Evolutionary conservation across 2,113 vertebrate species (phyloP).

Genomic region (Eolophus roseicapilla): DNA sequence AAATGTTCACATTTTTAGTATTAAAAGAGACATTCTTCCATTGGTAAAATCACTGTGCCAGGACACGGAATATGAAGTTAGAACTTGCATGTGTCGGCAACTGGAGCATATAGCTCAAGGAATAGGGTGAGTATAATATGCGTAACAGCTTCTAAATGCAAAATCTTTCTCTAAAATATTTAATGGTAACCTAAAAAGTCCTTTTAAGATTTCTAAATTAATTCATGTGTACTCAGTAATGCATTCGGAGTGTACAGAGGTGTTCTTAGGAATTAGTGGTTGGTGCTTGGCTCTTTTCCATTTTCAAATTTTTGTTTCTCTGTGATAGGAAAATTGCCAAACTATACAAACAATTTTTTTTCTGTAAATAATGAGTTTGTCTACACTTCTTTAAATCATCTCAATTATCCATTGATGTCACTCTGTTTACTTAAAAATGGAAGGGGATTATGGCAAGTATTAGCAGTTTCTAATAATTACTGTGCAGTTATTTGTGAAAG

Average conservation of each 20-base stretch:
- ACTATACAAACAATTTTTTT: not conserved
- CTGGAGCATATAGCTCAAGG: constrained; percentile 90
- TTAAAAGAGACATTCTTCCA: constrained; percentile 92
- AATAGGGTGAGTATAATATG: constrained; percentile 80
- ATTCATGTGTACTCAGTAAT: not conserved
- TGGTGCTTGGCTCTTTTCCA: not conserved
- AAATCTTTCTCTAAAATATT: not conserved
- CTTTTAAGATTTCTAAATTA: not conserved
- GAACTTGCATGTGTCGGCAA: constrained; percentile 90
- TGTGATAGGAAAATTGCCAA: not conserved
- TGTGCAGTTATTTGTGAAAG: not conserved
- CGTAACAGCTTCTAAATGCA: not conserved
- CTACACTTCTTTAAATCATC: not conserved
- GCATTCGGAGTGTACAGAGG: not conserved
- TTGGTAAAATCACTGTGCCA: constrained; percentile 90
- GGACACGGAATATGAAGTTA: constrained; percentile 91
- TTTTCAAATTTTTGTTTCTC: not conserved
- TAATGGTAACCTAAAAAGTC: not conserved
- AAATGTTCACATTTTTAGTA: constrained; percentile 67
- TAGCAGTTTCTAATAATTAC: not conserved
- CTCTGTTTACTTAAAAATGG: not conserved
- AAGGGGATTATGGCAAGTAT: not conserved
- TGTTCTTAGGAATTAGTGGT: not conserved
- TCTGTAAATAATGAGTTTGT: not conserved
- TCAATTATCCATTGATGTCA: not conserved